phyloP scores from a whole-genome alignment of 1,140 invertebrate genomes.

The Pseudomyrmex gracilis region DNA sequence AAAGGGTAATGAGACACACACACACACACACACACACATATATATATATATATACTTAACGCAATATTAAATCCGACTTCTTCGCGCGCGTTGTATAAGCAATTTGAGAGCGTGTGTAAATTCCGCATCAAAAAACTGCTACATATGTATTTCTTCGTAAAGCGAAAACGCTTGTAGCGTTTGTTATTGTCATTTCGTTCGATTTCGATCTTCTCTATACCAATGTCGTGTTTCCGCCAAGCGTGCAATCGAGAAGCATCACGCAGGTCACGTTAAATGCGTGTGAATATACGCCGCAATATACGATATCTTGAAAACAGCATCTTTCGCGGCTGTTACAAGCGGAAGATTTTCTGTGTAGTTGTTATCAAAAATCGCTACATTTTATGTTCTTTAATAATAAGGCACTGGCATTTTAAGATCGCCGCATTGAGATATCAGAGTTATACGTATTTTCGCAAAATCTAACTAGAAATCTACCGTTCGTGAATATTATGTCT shows the following conservation, averaged over 20 bases:
- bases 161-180: not conserved
- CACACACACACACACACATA: not conserved
- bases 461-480: conserved; percentile 31
- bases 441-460: conserved; percentile 39
- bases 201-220: conserved; percentile 34
- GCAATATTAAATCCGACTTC: not conserved
- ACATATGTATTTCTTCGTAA: conserved; percentile 2
- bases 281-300: conserved; percentile 7
- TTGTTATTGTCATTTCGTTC: conserved; percentile 3
- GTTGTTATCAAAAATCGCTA: conserved; percentile 36
- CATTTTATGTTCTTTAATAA: not conserved
- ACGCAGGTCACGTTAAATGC: conserved; percentile 13
- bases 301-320: conserved; percentile 38
- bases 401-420: not conserved
- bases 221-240: conserved; percentile 7
- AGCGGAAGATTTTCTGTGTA: conserved; percentile 17
- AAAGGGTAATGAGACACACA: not conserved
- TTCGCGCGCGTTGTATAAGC: too few relatives aligned
- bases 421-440: conserved; percentile 17
- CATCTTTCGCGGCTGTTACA: conserved; percentile 19
- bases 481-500: not conserved
- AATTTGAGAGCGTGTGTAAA: too few relatives aligned
- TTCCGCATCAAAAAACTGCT: not conserved
- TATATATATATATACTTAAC: not conserved
- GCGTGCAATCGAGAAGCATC: conserved; percentile 41